phyloP scores from a whole-genome alignment of 2,888 invertebrate species.

The Fabriciana adippe region DNA sequence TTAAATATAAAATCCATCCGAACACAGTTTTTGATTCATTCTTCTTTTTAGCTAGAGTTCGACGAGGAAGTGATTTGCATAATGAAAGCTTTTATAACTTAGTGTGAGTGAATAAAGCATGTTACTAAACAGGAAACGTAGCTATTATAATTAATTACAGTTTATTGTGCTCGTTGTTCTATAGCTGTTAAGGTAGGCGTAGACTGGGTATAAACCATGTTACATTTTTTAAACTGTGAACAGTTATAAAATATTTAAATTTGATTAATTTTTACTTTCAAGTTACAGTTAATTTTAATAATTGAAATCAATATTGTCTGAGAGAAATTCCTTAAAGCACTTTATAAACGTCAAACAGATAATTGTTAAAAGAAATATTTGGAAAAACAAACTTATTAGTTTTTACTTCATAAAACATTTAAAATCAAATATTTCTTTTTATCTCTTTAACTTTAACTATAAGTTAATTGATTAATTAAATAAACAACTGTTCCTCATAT shows the following conservation, averaged over 20 bases:
- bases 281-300: too few relatives aligned
- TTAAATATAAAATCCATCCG: constrained; percentile 13
- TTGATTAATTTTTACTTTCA: too few relatives aligned
- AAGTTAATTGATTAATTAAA: neutral
- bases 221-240: too few relatives aligned
- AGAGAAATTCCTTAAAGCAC: too few relatives aligned
- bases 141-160: constrained; percentile 33
- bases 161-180: constrained; percentile 29
- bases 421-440: too few relatives aligned
- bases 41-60: constrained; percentile 27
- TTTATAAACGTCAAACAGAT: too few relatives aligned
- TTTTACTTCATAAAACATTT: too few relatives aligned
- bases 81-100: constrained; percentile 38
- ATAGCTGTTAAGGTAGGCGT: constrained; percentile 21
- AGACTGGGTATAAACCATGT: neutral
- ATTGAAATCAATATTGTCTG: too few relatives aligned
- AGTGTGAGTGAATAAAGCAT: constrained; percentile 33
- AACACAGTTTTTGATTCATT: constrained; percentile 24
- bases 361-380: too few relatives aligned
- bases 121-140: constrained; percentile 34
- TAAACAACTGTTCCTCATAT: neutral
- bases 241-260: too few relatives aligned
- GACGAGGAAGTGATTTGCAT: constrained; percentile 41
- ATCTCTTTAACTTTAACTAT: too few relatives aligned
- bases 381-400: too few relatives aligned